Conservation (phyloP, 2,797 vertebrate species). For the Galaxias olidus region DNA sequence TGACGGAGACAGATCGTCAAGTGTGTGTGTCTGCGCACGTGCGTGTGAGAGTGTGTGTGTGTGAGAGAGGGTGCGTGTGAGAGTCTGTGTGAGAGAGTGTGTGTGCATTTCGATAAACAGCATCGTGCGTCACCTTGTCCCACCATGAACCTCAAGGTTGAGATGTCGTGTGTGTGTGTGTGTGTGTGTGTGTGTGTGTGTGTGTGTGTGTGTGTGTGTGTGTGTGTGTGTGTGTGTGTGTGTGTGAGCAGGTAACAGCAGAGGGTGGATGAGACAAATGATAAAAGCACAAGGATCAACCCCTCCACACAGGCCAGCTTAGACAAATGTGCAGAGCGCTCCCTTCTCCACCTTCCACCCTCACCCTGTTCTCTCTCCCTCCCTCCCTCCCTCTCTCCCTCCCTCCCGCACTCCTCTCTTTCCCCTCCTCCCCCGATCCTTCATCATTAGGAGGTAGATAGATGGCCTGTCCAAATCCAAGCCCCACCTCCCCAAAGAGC, state of each 20-base stretch:
- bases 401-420: conserved; percentile 29
- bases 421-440: conserved; percentile 52
- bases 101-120: conserved; percentile 12
- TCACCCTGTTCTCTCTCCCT: conserved; percentile 23
- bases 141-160: neutral
- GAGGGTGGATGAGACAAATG: conserved; percentile 45
- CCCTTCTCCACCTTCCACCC: conserved; percentile 56
- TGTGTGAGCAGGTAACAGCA: conserved; percentile 11
- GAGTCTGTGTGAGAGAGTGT: neutral
- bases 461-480: conserved; percentile 66
- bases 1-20: conserved; percentile 30
- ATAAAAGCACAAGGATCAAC: conserved; percentile 60
- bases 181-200: conserved; percentile 3
- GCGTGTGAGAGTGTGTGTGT: neutral
- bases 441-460: conserved; percentile 69
- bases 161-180: neutral
- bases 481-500: conserved; percentile 33
- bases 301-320: conserved; percentile 52
- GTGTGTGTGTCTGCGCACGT: neutral
- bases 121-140: conserved; percentile 38
- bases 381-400: conserved; percentile 38
- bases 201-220: neutral
- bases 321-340: too few species aligned
- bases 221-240: neutral
- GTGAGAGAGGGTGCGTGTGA: conserved; percentile 6